Evolutionary conservation across 2,113 vertebrate genomes (phyloP).

Genomic region (Pica pica): DNA sequence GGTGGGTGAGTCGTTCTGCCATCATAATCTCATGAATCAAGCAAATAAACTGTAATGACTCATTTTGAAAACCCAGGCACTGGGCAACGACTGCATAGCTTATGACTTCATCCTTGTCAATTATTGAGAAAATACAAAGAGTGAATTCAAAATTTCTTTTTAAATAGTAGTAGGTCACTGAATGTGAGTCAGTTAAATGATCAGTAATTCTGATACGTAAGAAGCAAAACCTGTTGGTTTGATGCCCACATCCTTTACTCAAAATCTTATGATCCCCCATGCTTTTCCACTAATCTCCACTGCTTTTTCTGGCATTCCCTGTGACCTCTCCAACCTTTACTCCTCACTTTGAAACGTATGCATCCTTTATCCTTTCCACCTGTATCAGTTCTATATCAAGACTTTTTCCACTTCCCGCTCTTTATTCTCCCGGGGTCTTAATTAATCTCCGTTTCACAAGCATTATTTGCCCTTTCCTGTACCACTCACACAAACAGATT

Average conservation of each 20-base stretch:
- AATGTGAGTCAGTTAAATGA: neutral
- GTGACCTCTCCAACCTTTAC: neutral
- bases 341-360: neutral
- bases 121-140: neutral
- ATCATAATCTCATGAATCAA: neutral
- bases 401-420: neutral
- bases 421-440: neutral
- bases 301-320: neutral
- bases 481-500: neutral
- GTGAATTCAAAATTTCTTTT: neutral
- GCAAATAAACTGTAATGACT: neutral
- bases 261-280: neutral
- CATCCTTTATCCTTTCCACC: neutral
- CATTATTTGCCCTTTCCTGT: neutral
- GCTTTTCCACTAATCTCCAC: neutral
- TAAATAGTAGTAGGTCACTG: neutral
- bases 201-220: neutral
- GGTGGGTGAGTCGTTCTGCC: neutral
- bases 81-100: neutral
- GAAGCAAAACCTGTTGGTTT: neutral
- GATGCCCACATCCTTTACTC: neutral
- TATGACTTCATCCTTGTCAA: neutral
- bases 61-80: neutral
- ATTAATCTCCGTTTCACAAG: accelerated
- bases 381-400: neutral